Evolutionary conservation across 2,888 invertebrate species (phyloP), one percentile per base, ranked within the genome.

Genomic region (Andrena haemorrhoa): DNA sequence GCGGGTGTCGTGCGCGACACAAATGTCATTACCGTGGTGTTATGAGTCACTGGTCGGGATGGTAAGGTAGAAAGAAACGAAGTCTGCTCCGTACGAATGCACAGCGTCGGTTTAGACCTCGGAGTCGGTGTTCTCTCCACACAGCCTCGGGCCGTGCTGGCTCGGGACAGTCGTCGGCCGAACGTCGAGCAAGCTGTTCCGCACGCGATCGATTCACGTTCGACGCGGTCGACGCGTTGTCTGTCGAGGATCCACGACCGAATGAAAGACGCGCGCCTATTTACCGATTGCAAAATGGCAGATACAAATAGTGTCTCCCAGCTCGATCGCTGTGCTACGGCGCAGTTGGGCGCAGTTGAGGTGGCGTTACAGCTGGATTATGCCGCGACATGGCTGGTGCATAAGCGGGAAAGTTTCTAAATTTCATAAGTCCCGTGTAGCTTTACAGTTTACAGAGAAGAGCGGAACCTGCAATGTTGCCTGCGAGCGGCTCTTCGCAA

Each of bases 21-120:
- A 87, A 89, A 87, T 86, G 89, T 89, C 88, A 89, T 86, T 89
- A 89, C 85, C 89, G 82, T 84, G 63, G 75, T 86, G 85, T 82
- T 80, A 86, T 88, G 89, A 88, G 81, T 89, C 89, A 88, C 88
- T 68, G 64, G 26, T 72, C 60, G 33, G n/a, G 75, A 76, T 70
- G 76, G 76, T 77, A 77, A 82, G 26, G 66, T 66, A 74, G 83
- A 72, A 47, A 74, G 23, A 56, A 56, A 20, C 8, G 23, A 58
- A 47, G 47, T 58, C 58, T 41, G 23, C 26, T 56, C 35, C 20
- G 58, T 10, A 16, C 16, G 29, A n/a, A 58, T 29, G 26, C 2
- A 58, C 26, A 4, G 29, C 16, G 26, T 29, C 41, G 16, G 12
- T 41, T 41, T 12, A 41, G 12, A 41, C 0, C 12, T 12, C 23